Base-by-base conservation (phyloP, 2,797 vertebrate genomes). In the Myotis vivesi region DNA sequence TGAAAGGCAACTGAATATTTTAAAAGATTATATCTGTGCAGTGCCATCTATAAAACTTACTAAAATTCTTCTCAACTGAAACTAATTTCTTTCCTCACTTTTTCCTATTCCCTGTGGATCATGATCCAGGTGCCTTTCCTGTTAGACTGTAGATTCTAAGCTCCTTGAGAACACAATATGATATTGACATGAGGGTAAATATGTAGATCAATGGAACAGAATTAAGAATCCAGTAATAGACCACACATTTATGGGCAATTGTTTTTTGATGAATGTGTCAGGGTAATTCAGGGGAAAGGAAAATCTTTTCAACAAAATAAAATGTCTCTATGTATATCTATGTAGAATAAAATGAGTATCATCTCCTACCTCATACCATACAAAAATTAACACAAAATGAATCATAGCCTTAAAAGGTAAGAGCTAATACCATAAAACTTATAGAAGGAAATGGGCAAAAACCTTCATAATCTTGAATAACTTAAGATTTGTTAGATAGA, bases 291-390 rank as follows among this genome's bases (percentile, higher is more conserved):
- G 6, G 53, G 22, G 33, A 80, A 82, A 79, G 64, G 57, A 71
- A 84, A 89, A 44, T 90, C 53, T 86, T 94, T 55, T 64, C 88
- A 88, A 28, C 41, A 88, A 92, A 76, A 30, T 57, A 51, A 81
- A 69, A 82, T 87, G 15, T 81, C 41, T 84, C 11, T 69, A 2
- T 83, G 20, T 81, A n/a, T 87, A 69, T 71, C 72, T 62, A 2
- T 44, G 30, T 69, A 88, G 28, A 38, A 71, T 82, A 51, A 87
- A 59, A 16, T 66, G 64, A 83, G 4, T 19, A 36, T 94, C 51
- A 91, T 0, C 15, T 82, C 19, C 38, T 80, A 53, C 41, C 46
- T 93, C 12, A 51, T 77, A 62, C 20, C 10, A 20, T 87, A 72
- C 23, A 87, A 62, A 81, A 91, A 59, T 51, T 80, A 84, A 72